Conservation (phyloP, 1,140 invertebrate genomes). For the Saccostrea echinata region DNA sequence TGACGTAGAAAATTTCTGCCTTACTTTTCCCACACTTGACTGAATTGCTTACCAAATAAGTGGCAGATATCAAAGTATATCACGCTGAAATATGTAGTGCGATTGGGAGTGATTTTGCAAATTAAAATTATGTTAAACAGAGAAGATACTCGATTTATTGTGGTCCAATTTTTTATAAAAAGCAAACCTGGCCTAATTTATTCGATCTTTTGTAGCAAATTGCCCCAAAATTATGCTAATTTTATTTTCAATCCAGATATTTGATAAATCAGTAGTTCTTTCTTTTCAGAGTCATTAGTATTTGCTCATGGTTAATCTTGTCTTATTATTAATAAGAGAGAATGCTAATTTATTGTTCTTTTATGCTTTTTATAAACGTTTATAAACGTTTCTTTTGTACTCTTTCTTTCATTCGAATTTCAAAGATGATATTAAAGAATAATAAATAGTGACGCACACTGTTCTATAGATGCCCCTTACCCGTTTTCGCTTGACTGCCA, state of each 20-base stretch:
- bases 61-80: neutral
- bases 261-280: constrained; percentile 2
- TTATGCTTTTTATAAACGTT: constrained; percentile 30
- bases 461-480: neutral
- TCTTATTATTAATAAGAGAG: constrained; percentile 3
- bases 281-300: constrained; percentile 1
- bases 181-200: neutral
- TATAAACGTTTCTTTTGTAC: constrained; percentile 7
- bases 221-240: constrained; percentile 9
- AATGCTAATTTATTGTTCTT: constrained; percentile 30
- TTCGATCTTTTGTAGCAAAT: constrained; percentile 16
- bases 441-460: constrained; percentile 11
- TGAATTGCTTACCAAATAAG: constrained; percentile 12
- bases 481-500: constrained; percentile 29
- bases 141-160: neutral
- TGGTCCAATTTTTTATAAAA: neutral
- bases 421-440: constrained; percentile 4
- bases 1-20: neutral
- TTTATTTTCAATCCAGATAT: constrained; percentile 20
- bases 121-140: neutral
- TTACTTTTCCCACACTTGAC: neutral
- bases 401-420: neutral
- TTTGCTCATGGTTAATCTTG: constrained; percentile 18
- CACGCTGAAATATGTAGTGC: neutral
- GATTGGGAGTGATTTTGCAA: neutral